phyloP scores from a whole-genome alignment of 2,797 vertebrate species.

The Phoebastria nigripes region DNA sequence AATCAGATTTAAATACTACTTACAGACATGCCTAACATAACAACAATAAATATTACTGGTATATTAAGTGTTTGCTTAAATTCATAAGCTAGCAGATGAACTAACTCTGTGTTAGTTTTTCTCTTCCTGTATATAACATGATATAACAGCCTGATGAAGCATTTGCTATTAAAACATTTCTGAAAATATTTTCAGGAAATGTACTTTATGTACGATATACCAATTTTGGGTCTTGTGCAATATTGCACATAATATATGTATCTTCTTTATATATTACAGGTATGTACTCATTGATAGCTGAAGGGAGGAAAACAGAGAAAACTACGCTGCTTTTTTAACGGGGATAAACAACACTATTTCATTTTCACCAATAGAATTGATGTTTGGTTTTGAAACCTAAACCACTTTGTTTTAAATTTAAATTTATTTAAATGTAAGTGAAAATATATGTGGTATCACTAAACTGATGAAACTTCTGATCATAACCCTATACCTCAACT shows the following conservation, averaged over 20 bases:
- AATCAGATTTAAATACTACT: constrained; percentile 34
- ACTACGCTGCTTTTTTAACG: background rate
- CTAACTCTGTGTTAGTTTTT: background rate
- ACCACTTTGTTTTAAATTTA: background rate
- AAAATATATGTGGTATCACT: background rate
- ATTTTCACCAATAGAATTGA: background rate
- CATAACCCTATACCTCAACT: background rate
- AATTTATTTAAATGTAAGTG: background rate
- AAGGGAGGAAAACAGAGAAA: background rate
- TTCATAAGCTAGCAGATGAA: background rate
- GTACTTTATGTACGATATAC: background rate
- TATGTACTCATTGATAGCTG: background rate
- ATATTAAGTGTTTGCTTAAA: constrained; percentile 6
- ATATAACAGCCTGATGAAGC: background rate
- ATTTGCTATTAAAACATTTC: background rate
- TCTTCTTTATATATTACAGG: background rate
- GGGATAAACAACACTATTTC: background rate
- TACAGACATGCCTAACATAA: background rate
- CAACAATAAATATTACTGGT: background rate
- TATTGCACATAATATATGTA: background rate
- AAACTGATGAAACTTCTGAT: background rate
- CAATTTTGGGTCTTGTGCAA: background rate
- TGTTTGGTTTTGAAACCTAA: background rate
- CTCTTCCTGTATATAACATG: background rate
- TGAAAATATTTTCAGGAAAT: background rate